Percentiles rank a stretch among this genome's conserved stretches.
phyloP scores from a whole-genome alignment of 2,888 invertebrate genomes.

The Helleia helle region DNA sequence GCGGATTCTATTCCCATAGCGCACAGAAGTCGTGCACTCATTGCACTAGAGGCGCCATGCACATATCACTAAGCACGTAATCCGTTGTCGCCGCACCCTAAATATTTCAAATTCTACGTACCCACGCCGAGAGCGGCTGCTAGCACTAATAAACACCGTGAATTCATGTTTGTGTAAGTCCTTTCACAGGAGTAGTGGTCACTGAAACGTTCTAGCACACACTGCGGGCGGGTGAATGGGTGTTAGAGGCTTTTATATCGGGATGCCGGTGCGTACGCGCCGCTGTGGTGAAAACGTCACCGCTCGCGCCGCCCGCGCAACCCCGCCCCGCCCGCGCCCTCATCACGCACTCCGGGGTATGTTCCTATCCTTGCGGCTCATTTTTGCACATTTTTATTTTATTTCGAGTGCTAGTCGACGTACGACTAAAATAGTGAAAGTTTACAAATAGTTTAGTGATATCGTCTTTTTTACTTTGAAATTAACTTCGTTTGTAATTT shows the following conservation, averaged over 20 bases:
- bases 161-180: conserved; percentile 69
- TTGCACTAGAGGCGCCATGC: conserved; percentile 26
- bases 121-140: conserved; percentile 80
- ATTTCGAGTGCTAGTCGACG: not conserved
- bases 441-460: not conserved
- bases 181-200: conserved; percentile 63
- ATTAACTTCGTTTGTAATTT: too few species aligned
- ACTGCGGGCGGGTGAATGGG: conserved; percentile 74
- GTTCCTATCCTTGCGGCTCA: conserved; percentile 1
- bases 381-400: not conserved
- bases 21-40: conserved; percentile 26
- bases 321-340: conserved; percentile 12
- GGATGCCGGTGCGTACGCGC: conserved; percentile 49
- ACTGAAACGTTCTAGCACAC: conserved; percentile 70
- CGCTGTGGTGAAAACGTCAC: conserved; percentile 56
- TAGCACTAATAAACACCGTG: conserved; percentile 74
- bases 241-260: conserved; percentile 66
- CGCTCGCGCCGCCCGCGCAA: conserved; percentile 30
- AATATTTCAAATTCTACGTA: conserved; percentile 74
- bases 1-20: conserved; percentile 41
- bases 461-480: too few species aligned
- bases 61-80: conserved; percentile 17
- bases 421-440: not conserved
- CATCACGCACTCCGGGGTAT: conserved; percentile 1
- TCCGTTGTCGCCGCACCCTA: conserved; percentile 41